A percentile compares a stretch with the other conserved stretches of the same genome.
Conservation (phyloP, 2,113 vertebrate genomes). For the Camelus dromedarius region DNA sequence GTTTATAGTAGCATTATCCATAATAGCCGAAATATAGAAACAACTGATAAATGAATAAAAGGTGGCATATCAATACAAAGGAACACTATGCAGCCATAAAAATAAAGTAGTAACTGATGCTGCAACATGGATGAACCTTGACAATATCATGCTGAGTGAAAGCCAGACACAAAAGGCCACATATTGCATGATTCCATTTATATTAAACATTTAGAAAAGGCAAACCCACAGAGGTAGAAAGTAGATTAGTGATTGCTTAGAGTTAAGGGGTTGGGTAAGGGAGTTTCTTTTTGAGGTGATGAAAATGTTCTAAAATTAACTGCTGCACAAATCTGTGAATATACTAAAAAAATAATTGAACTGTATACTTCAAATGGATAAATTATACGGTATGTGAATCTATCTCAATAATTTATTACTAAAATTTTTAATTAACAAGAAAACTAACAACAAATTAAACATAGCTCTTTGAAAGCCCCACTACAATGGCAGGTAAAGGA, state of each 20-base stretch:
- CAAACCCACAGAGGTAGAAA: background rate
- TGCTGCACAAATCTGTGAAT: background rate
- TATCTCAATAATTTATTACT: background rate
- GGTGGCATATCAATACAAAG: background rate
- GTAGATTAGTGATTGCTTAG: background rate
- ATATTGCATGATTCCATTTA: background rate
- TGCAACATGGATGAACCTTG: background rate
- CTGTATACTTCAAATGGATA: background rate
- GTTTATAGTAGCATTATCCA: background rate
- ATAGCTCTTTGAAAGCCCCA: background rate
- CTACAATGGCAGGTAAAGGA: background rate
- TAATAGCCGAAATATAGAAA: background rate
- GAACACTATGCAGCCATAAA: background rate
- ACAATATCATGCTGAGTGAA: background rate
- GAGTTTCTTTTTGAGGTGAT: background rate
- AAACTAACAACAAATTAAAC: background rate
- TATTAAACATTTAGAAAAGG: background rate
- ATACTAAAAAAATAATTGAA: background rate
- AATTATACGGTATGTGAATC: background rate
- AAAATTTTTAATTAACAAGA: background rate
- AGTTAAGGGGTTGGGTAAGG: background rate
- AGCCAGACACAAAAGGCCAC: background rate
- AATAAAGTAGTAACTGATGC: background rate
- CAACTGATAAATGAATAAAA: background rate
- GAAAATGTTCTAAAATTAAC: background rate